Evolutionary conservation across 2,797 vertebrate genomes (phyloP).

Genomic region (Pangasius sanitwongsei): DNA sequence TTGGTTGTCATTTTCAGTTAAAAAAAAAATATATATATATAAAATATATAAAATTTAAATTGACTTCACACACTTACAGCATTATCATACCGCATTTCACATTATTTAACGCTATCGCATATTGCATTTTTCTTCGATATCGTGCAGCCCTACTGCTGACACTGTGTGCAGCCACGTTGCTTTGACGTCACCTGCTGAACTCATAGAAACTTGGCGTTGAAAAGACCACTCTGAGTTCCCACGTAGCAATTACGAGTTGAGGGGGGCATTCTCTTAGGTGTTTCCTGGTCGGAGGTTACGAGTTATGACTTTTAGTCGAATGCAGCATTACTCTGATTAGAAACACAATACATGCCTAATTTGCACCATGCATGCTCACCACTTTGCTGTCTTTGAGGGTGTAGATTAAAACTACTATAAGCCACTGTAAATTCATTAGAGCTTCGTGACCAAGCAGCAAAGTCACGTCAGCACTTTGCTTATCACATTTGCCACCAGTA

Average conservation of each 20-base stretch:
- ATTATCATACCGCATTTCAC: too few species aligned
- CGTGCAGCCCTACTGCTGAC: not conserved
- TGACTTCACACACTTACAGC: too few species aligned
- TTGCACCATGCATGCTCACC: not conserved
- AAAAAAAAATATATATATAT: too few species aligned
- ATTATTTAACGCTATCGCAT: too few species aligned
- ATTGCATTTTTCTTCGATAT: too few species aligned
- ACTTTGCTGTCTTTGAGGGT: not conserved
- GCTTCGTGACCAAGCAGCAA: not conserved
- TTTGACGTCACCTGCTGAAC: not conserved
- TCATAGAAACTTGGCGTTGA: not conserved
- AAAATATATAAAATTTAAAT: too few species aligned
- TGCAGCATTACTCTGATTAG: not conserved
- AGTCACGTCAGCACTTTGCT: not conserved
- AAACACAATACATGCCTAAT: not conserved
- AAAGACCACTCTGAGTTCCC: not conserved
- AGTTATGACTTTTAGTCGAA: not conserved
- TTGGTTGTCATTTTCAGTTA: too few species aligned
- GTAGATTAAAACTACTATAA: not conserved
- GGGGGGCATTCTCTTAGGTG: not conserved
- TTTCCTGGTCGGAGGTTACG: not conserved
- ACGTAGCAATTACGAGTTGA: not conserved
- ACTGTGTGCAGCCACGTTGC: not conserved
- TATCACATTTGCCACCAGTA: not conserved
- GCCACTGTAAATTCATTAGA: not conserved